Conservation (phyloP, 2,113 vertebrate genomes). For the Actinemys pallida region DNA sequence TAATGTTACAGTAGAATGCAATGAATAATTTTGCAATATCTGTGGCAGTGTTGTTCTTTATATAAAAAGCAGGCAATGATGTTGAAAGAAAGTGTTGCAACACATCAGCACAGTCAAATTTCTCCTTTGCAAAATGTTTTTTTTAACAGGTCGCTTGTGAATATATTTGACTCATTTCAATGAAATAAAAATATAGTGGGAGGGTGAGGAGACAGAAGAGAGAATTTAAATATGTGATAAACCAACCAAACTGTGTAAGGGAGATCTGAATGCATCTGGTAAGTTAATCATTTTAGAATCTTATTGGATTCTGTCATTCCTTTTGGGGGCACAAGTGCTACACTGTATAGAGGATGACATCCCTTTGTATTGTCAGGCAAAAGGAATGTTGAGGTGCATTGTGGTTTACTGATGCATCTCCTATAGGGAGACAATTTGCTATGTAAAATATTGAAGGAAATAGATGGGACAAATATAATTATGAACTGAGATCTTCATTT, state of each 20-base stretch:
- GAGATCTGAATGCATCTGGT: background rate
- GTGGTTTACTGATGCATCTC: background rate
- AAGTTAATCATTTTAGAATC: background rate
- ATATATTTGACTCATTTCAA: background rate
- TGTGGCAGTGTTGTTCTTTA: background rate
- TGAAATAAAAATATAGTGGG: background rate
- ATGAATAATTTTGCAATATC: background rate
- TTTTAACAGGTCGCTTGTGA: background rate
- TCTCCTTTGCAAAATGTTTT: background rate
- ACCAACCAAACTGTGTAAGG: background rate
- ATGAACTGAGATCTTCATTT: background rate
- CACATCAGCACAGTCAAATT: background rate
- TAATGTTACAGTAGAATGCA: background rate
- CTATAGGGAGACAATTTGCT: background rate
- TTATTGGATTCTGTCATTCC: background rate
- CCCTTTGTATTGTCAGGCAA: background rate
- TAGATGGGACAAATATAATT: background rate
- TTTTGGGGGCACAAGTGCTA: background rate
- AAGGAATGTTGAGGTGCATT: background rate
- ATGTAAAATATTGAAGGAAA: background rate
- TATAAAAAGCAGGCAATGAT: background rate
- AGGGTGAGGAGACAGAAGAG: background rate
- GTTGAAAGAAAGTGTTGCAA: background rate
- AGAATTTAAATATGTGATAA: background rate
- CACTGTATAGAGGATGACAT: background rate